Conservation (phyloP, 2,797 vertebrate genomes). For the Pangasius sanitwongsei region DNA sequence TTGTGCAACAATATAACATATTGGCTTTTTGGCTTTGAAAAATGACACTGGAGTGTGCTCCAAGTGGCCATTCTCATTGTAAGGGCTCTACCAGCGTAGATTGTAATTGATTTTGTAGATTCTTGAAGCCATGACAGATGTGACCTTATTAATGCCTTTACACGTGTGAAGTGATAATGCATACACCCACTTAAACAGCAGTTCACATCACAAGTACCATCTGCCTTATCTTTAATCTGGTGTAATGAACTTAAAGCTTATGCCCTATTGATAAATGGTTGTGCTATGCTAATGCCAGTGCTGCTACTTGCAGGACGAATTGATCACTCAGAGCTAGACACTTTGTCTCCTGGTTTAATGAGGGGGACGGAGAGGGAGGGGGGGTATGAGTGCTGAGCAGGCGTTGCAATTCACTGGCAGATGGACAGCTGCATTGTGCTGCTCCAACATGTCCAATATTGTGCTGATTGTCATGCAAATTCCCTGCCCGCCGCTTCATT, state of each 20-base stretch:
- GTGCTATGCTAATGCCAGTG: slow-evolving; percentile 32
- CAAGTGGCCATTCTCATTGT: neutral
- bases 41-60: neutral
- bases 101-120: neutral
- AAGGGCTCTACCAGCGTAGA: no score
- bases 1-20: neutral
- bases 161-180: neutral
- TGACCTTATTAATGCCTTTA: slow-evolving; percentile 31
- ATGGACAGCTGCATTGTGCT: slow-evolving; percentile 51
- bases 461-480: slow-evolving; percentile 61
- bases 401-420: slow-evolving; percentile 56
- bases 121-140: neutral
- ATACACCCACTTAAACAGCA: neutral
- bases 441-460: slow-evolving; percentile 49
- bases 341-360: slow-evolving; percentile 56
- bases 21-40: neutral
- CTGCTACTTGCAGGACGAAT: slow-evolving; percentile 45
- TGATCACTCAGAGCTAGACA: slow-evolving; percentile 48
- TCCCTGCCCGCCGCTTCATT: slow-evolving; percentile 41
- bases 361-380: slow-evolving; percentile 48
- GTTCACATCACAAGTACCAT: slow-evolving; percentile 44
- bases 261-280: slow-evolving; percentile 54
- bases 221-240: slow-evolving; percentile 42
- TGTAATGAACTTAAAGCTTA: slow-evolving; percentile 49
- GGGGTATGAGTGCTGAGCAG: slow-evolving; percentile 54